A percentile compares a stretch with the other conserved stretches of the same genome.
phyloP scores from a whole-genome alignment of 2,888 invertebrate species.

The Enchytraeus crypticus region DNA sequence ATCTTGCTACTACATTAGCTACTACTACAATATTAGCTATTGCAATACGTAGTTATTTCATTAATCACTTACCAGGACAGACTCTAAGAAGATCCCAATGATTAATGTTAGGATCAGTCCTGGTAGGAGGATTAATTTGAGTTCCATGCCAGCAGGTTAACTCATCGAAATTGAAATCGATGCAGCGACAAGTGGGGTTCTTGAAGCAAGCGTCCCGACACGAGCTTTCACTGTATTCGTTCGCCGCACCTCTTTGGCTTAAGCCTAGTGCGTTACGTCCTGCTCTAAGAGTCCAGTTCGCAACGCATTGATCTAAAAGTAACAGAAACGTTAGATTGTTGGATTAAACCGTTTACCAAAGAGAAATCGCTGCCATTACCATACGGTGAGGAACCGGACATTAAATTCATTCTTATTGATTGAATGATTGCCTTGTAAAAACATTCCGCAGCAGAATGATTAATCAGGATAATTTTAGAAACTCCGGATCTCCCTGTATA shows the following conservation, averaged over 20 bases:
- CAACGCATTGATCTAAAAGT: too few species aligned
- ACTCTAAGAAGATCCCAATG: background rate
- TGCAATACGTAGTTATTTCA: too few species aligned
- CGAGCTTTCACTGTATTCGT: background rate
- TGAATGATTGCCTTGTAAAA: background rate
- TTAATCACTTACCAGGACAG: background rate
- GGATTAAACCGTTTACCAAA: too few species aligned
- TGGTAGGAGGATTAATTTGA: background rate
- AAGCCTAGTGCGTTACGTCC: background rate
- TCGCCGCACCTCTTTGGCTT: background rate
- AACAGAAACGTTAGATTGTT: too few species aligned
- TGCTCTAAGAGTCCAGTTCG: background rate
- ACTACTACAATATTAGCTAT: too few species aligned
- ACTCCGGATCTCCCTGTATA: too few species aligned
- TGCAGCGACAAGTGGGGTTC: background rate
- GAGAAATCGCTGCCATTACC: too few species aligned
- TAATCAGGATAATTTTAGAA: background rate
- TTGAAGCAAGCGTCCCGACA: background rate
- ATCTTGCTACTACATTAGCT: too few species aligned
- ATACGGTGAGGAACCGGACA: too few species aligned
- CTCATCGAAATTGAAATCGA: background rate
- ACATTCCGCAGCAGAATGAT: too few species aligned
- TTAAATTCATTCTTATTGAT: background rate
- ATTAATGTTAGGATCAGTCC: background rate
- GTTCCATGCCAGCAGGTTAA: background rate